phyloP scores from a whole-genome alignment of 2,797 vertebrate species.

The Intellagama lesueurii region DNA sequence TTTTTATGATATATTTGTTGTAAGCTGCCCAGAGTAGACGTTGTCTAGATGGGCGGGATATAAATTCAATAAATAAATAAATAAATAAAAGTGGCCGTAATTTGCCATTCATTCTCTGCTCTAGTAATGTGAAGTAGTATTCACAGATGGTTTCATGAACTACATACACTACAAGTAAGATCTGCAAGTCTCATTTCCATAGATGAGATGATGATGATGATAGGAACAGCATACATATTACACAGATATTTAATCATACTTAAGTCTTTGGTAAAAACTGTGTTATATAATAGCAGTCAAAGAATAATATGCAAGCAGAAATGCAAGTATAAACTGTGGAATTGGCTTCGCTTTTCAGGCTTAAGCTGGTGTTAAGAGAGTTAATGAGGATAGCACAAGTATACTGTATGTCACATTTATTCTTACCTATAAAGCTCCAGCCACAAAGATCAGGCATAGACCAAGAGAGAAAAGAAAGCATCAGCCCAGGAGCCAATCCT shows the following conservation, averaged over 20 bases:
- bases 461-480: constrained; percentile 74
- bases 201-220: no score
- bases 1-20: no score
- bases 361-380: not conserved
- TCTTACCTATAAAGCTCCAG: constrained; percentile 70
- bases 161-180: not conserved
- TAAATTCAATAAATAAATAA: no score
- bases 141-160: not conserved
- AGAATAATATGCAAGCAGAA: not conserved
- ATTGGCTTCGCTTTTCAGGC: not conserved
- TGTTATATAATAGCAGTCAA: no score
- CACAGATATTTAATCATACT: no score
- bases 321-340: no score
- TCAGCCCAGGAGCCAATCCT: constrained; percentile 68
- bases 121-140: not conserved
- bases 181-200: not conserved
- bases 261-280: no score
- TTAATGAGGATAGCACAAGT: not conserved
- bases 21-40: no score
- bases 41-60: no score
- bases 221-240: no score
- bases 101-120: not conserved
- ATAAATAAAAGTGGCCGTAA: not conserved
- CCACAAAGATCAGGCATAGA: constrained; percentile 49
- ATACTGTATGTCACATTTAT: constrained; percentile 22